Evolutionary conservation across 2,797 vertebrate genomes (phyloP), one percentile per base, ranked within the genome.

Genomic region (Hydrolagus colliei): DNA sequence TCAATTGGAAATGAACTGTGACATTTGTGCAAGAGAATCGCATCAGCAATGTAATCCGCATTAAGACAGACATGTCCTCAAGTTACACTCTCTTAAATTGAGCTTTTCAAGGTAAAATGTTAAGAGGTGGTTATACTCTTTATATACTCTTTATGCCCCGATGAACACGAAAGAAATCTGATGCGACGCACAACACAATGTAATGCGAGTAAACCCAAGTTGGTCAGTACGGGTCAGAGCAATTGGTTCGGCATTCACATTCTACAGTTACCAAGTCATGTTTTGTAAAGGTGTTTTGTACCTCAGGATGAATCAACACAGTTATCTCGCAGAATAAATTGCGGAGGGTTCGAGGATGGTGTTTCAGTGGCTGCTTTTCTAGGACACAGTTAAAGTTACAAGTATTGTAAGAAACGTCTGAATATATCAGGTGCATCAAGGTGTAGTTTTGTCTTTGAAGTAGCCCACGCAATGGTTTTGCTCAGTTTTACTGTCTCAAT

Each of bases 341-440:
- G 71, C 27, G 71, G 71, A 84, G 65, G 32, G 65, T 67, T 71
- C n/a, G 32, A 27, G 18, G 67, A 20, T 10, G n/a, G 32, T 84
- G 79, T 84, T 84, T 84, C 79, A 71, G 79, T 84, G 32, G 65
- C 32, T 84, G 79, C 79, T 68, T 84, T 84, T 84, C 79, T 84
- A 67, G 79, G 79, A 71, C 79, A 71, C 16, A 84, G 79, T 84
- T 84, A 27, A 84, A 41, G 20, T 84, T 84, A 84, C 79, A 84
- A 71, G 27, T 41, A 1, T 71, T 68, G 32, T 63, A 84, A 84
- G 65, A 71, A 84, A 52, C 79, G 35, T 65, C 27, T 18, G 35
- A 82, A 82, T 67, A 68, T 35, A 63, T 68, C 63, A 20, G 13
- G 68, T 76, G 32, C 41, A 52, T 6, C 41, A 59, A 41, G 74